These are phyloP conservation scores for Phataginus tricuspis DNA, from an alignment of 2,797 vertebrate species.

Conservation along the genomic window DNA sequence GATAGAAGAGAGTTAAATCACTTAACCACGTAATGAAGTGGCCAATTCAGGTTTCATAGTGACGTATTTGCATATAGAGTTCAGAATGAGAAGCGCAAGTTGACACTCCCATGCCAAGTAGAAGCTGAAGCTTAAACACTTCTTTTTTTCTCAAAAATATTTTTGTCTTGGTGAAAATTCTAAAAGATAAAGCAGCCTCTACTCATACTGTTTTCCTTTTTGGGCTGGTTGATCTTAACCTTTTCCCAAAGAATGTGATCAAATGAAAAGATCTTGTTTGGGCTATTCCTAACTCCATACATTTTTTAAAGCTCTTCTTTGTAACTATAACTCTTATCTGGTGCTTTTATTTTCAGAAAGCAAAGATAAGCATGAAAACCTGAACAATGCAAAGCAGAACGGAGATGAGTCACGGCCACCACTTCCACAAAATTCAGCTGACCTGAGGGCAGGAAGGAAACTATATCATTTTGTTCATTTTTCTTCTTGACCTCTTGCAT, in stretches of 20 bases:
- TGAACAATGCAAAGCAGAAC: slow-evolving; percentile 83
- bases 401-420: slow-evolving; percentile 49
- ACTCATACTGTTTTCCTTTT: background rate
- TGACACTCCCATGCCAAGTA: background rate
- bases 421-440: slow-evolving; percentile 70
- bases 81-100: background rate
- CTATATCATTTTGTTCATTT: slow-evolving; percentile 69
- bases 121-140: background rate
- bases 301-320: background rate
- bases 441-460: slow-evolving; percentile 75
- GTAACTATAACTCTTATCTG: slow-evolving; percentile 6
- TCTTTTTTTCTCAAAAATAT: background rate
- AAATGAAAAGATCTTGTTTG: background rate
- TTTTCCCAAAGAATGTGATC: slow-evolving; percentile 26
- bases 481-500: slow-evolving; percentile 77
- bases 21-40: background rate
- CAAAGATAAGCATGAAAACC: slow-evolving; percentile 97
- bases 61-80: background rate
- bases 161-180: slow-evolving; percentile 1
- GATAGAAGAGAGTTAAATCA: background rate
- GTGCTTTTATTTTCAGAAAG: slow-evolving; percentile 91
- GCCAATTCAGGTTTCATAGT: background rate
- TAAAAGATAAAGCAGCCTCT: background rate
- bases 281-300: background rate
- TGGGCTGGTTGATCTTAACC: background rate